Base-by-base conservation (phyloP, 2,888 invertebrate genomes). In the Leistus spinibarbis region DNA sequence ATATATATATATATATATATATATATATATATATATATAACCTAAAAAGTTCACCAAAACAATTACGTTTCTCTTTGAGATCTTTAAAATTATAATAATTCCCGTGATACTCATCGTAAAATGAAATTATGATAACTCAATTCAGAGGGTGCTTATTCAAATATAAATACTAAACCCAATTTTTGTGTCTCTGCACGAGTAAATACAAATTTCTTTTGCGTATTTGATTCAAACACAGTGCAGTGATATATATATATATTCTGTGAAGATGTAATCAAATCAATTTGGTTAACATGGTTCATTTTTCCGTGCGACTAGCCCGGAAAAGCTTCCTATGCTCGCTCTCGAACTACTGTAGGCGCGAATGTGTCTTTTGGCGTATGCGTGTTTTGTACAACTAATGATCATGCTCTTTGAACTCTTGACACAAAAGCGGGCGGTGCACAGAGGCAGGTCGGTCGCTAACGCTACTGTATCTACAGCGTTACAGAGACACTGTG, bases 181-280 rank as follows among this genome's bases (percentile, higher is more conserved):
- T 40, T 27, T 40, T n/a, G n/a, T n/a, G n/a, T n/a, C n/a, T 40
- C 40, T 40, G 40, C 7, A 10, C 1, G 40, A 40, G 40, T 40
- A 40, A 40, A 40, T 40, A 40, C 40, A 40, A 10, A 10, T 24
- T 24, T 40, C 40, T 40, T 40, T 40, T 7, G 40, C 13, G 40
- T 40, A 40, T 40, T 40, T 10, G 40, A 40, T 40, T 40, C 7
- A 40, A 5, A 40, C 40, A 40, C n/a, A n/a, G n/a, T n/a, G 40
- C 40, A 40, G 40, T 40, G 40, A n/a, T n/a, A n/a, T n/a, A n/a
- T n/a, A n/a, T n/a, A n/a, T 5, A 60, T 60, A 57, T 57, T 57
- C 57, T 57, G 16, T 57, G 57, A 20, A 60, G 19, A 60, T 60
- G 60, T 60, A 19, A 60, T 60, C 60, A 60, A 60, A 19, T 60